Conservation (phyloP, 2,888 invertebrate species). For the Thereva unica region DNA sequence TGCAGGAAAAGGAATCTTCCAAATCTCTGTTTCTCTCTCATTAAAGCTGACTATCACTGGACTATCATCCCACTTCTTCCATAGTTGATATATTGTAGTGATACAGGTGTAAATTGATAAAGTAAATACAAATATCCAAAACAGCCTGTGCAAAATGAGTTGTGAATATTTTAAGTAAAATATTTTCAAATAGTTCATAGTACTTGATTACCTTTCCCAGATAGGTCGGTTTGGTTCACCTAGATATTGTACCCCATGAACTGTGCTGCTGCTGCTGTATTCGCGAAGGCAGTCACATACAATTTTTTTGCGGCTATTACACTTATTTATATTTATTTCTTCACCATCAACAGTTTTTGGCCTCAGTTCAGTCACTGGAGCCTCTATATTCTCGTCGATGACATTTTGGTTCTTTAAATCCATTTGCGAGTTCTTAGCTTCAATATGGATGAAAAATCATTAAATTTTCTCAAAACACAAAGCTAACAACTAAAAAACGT, state of each 20-base stretch:
- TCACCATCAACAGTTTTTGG: too few species aligned
- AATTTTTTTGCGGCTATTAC: too few species aligned
- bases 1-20: conserved; percentile 44
- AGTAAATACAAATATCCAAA: conserved; percentile 63
- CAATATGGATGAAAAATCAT: too few species aligned
- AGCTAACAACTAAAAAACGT: too few species aligned
- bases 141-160: conserved; percentile 58
- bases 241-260: conserved; percentile 12
- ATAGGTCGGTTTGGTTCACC: not conserved
- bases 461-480: too few species aligned
- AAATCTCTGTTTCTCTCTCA: conserved; percentile 62
- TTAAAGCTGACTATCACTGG: conserved; percentile 71
- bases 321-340: too few species aligned
- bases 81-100: conserved; percentile 62
- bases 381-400: too few species aligned
- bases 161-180: not conserved
- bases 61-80: conserved; percentile 66
- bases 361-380: too few species aligned
- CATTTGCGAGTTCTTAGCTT: too few species aligned
- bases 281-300: conserved; percentile 56
- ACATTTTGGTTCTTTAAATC: too few species aligned
- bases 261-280: conserved; percentile 57
- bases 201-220: not conserved
- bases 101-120: conserved; percentile 63
- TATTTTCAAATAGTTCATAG: not conserved